phyloP scores from a whole-genome alignment of 92 coral and sea anemone species.

The Desmophyllum pertusum region DNA sequence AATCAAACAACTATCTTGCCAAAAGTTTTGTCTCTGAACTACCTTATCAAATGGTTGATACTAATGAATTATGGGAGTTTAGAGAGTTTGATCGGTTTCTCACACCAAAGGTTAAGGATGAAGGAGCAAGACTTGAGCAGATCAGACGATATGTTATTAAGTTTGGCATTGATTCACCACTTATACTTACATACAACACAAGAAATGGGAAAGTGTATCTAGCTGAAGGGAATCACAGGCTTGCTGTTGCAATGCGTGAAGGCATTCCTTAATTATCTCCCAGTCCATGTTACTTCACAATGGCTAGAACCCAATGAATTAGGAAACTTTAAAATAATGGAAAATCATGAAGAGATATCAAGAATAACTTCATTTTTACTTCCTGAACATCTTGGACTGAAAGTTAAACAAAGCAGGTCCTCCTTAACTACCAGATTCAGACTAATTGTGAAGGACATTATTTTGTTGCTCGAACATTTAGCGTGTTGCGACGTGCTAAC shows the following conservation, averaged over 20 bases:
- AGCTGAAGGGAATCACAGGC: constrained; percentile 47
- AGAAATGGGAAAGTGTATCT: constrained; percentile 27
- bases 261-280: constrained; percentile 30
- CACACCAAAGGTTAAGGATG: constrained; percentile 41
- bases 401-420: constrained; percentile 22
- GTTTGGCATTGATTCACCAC: constrained; percentile 43
- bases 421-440: too few species aligned
- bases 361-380: background rate
- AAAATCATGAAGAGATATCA: constrained; percentile 27
- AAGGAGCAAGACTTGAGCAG: constrained; percentile 31
- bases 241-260: constrained; percentile 38
- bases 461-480: too few species aligned
- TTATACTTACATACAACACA: constrained; percentile 20
- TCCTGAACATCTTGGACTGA: constrained; percentile 33
- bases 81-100: constrained; percentile 44
- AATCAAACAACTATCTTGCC: constrained; percentile 24
- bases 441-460: too few species aligned
- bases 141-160: constrained; percentile 37
- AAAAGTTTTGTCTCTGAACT: constrained; percentile 18
- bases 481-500: too few species aligned
- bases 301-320: constrained; percentile 34
- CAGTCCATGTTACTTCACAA: constrained; percentile 31
- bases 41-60: constrained; percentile 49
- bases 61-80: constrained; percentile 39
- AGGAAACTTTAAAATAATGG: constrained; percentile 31